A percentile compares a stretch with the other conserved stretches of the same genome.
These are phyloP conservation scores for Planiliza haematocheilus DNA, from an alignment of 2,113 vertebrate species.

Conservation along the genomic window DNA sequence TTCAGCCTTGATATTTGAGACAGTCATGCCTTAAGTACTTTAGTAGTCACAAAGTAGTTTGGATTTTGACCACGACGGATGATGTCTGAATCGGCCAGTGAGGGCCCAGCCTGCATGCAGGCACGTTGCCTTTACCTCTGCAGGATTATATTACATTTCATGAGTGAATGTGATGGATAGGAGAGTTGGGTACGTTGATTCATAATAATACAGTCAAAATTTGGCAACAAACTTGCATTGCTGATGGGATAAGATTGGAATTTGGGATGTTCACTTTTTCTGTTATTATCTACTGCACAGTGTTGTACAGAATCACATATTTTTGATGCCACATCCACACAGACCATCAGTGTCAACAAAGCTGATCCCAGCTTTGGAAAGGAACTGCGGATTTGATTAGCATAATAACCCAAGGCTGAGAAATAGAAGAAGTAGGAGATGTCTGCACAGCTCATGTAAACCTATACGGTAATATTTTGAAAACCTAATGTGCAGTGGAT, in stretches of 20 bases:
- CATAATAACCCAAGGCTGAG: neutral
- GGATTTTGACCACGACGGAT: constrained; percentile 15
- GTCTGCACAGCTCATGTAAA: neutral
- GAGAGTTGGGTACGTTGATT: neutral
- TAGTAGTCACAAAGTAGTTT: constrained; percentile 36
- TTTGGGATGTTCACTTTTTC: no score
- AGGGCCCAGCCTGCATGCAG: constrained; percentile 12
- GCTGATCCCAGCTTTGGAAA: neutral
- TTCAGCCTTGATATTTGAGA: constrained; percentile 51
- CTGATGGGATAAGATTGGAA: no score
- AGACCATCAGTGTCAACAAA: neutral
- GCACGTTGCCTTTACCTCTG: constrained; percentile 2
- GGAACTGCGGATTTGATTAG: neutral
- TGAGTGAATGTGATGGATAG: constrained; percentile 6
- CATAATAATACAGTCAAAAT: no score
- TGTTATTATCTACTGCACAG: no score
- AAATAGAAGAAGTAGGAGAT: neutral
- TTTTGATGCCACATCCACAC: no score
- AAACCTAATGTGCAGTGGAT: neutral
- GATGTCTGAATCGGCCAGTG: constrained; percentile 8
- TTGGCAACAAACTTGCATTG: no score
- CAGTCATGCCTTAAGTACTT: constrained; percentile 13
- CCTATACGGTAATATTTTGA: neutral
- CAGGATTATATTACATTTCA: constrained; percentile 6
- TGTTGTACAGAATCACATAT: no score